Evolutionary conservation across 2,797 vertebrate species (phyloP).

Genomic region (Lepilemur septentrionalis): DNA sequence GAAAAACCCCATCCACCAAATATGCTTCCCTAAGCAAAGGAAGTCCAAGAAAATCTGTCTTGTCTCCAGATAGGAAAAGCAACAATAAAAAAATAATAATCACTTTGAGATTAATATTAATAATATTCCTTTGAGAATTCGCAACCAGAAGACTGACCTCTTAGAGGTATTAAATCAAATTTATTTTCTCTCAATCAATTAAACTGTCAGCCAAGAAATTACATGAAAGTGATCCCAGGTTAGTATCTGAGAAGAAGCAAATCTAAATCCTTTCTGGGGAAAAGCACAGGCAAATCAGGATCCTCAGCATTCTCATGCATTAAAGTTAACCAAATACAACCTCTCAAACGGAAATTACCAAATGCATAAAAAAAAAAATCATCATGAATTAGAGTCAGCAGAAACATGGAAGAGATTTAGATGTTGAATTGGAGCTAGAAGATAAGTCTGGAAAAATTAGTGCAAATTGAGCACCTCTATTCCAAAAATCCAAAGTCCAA

Average conservation of each 20-base stretch:
- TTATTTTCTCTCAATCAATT: slow-evolving; percentile 41
- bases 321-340: neutral
- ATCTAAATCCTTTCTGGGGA: neutral
- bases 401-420: neutral
- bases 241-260: neutral
- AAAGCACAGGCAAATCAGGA: neutral
- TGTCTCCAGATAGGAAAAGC: neutral
- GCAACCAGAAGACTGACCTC: neutral
- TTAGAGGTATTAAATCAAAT: slow-evolving; percentile 8
- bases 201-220: neutral
- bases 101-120: neutral
- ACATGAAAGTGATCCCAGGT: neutral
- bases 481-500: neutral
- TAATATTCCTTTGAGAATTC: slow-evolving; percentile 20
- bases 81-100: neutral
- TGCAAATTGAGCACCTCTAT: neutral
- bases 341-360: neutral
- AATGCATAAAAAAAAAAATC: neutral
- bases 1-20: neutral
- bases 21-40: neutral
- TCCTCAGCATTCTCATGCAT: neutral
- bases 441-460: neutral
- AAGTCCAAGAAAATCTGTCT: neutral
- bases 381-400: neutral
- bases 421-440: neutral